These are phyloP conservation scores for Callorhinus ursinus DNA, from an alignment of 2,113 vertebrate species.

Conservation along the genomic window DNA sequence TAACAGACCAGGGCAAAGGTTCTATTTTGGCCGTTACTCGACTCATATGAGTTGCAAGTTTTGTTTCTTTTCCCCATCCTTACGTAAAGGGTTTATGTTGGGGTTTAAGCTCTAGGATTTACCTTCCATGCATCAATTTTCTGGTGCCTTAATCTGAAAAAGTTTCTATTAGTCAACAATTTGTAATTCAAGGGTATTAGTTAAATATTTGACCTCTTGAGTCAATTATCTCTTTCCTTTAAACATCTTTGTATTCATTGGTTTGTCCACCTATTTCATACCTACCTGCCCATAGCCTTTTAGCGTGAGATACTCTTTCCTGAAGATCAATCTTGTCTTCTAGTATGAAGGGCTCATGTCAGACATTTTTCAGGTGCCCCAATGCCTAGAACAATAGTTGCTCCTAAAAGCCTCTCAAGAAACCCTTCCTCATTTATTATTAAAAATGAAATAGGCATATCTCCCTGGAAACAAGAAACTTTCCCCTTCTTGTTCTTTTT, in stretches of 20 bases:
- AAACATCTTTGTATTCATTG: background rate
- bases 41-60: background rate
- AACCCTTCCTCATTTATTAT: constrained; percentile 34
- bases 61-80: background rate
- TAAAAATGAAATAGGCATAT: constrained; percentile 45
- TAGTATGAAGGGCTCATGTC: background rate
- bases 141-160: background rate
- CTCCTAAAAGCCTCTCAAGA: background rate
- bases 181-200: background rate
- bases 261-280: background rate
- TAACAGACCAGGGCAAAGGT: background rate
- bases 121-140: background rate
- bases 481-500: background rate
- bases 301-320: background rate
- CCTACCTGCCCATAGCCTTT: background rate
- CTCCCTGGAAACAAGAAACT: constrained; percentile 59
- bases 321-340: background rate
- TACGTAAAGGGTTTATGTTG: background rate
- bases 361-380: background rate
- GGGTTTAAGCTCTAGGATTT: background rate
- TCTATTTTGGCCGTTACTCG: background rate
- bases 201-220: constrained; percentile 29
- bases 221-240: background rate
- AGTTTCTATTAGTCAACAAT: background rate
- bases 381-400: background rate